These are phyloP conservation scores for Oedothorax gibbosus DNA, from an alignment of 1,140 invertebrate species.

Conservation along the genomic window DNA sequence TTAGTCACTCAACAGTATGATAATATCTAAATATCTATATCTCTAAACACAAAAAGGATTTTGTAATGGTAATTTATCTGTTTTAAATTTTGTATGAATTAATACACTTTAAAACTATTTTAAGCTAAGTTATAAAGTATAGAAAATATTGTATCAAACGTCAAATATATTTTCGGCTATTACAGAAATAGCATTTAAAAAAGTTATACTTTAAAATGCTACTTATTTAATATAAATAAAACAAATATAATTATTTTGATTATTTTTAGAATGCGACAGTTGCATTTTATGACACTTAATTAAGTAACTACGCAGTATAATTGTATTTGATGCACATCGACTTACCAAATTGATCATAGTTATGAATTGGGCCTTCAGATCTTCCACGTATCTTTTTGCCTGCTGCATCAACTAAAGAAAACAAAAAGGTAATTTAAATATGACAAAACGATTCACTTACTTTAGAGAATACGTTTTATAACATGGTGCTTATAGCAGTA, in stretches of 20 bases:
- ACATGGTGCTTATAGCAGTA: background rate
- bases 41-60: no score
- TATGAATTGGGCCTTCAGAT: constrained; percentile 87
- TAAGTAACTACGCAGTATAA: background rate
- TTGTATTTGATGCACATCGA: background rate
- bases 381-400: constrained; percentile 93
- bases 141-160: no score
- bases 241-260: background rate
- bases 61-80: no score
- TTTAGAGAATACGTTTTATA: background rate
- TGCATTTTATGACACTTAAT: background rate
- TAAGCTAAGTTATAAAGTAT: no score
- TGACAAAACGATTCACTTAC: background rate
- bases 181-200: background rate
- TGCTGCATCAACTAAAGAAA: constrained; percentile 80
- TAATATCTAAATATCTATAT: no score
- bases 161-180: background rate
- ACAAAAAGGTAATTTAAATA: constrained; percentile 17
- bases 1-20: no score
- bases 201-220: no score
- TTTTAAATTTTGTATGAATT: no score
- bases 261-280: background rate
- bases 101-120: no score
- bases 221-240: background rate
- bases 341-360: constrained; percentile 94